These are phyloP conservation scores for Scartelaos histophorus DNA, from an alignment of 2,113 vertebrate genomes.

Conservation along the genomic window DNA sequence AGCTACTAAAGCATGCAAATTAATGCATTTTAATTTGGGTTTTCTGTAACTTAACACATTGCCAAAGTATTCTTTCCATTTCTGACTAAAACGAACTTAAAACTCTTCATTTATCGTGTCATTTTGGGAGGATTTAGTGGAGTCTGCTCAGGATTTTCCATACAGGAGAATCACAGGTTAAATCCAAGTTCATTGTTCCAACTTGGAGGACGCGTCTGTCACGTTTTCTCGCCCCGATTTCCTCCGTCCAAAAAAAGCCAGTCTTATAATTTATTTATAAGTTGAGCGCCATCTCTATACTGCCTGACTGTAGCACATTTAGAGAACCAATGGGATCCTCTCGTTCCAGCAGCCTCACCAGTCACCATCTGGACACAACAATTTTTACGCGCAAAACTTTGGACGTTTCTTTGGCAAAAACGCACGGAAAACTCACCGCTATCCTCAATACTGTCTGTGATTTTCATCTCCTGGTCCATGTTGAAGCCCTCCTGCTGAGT, in stretches of 20 bases:
- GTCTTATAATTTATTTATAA: slow-evolving; percentile 10
- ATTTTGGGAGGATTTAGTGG: not conserved
- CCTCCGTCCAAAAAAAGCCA: slow-evolving; percentile 6
- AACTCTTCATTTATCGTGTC: not conserved
- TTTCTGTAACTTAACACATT: no score
- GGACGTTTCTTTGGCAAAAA: not conserved
- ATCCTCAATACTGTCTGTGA: slow-evolving; percentile 73
- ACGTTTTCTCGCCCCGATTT: slow-evolving; percentile 2
- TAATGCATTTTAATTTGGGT: no score
- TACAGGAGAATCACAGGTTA: not conserved
- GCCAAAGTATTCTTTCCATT: no score
- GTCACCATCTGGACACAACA: not conserved
- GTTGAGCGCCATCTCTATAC: not conserved
- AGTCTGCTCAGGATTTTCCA: no score
- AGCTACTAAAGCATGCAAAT: no score
- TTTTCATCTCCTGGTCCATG: slow-evolving; percentile 80
- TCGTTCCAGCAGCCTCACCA: not conserved
- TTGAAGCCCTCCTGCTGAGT: slow-evolving; percentile 50
- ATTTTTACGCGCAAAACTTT: not conserved
- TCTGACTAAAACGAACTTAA: no score
- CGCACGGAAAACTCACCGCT: slow-evolving; percentile 55
- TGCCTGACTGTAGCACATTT: slow-evolving; percentile 6
- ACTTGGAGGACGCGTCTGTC: not conserved
- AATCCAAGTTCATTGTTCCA: not conserved
- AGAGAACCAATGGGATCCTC: not conserved